Base-by-base conservation (phyloP, 1,140 invertebrate genomes). In the Euglossa dilemma region DNA sequence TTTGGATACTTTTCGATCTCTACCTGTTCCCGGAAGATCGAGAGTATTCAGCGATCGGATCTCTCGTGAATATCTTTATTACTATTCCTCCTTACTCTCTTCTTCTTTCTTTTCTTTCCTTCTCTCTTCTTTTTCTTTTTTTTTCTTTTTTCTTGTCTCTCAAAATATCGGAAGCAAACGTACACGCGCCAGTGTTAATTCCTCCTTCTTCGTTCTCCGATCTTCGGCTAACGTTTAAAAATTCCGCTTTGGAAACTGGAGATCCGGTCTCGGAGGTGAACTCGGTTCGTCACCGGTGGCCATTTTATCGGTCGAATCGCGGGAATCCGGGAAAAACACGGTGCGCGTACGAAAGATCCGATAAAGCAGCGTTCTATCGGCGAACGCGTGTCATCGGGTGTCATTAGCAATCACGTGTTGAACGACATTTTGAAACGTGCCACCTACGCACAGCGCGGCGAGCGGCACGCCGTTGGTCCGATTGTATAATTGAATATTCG, bases 1-100 rank as follows among this genome's bases (percentile, higher is more conserved):
- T 96, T 36, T 98, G 97, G 97, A 96, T 96, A 12, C 93, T 98
- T 63, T 94, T 98, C 66, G 98, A 98, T 92, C 93, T 97, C 80
- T 96, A 96, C 89, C 92, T 98, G 9, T 98, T 96, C 91, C 97
- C 97, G 3, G 95, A 95, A 0, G 93, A 97, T 90, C 88, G 87
- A n/a, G 92, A 94, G 80, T 93, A 95, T 57, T 97, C 97, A 0
- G 96, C 97, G 45, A 96, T 97, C 95, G 95, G 96, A 8, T 98
- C 97, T 64, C 91, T 98, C 94, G 97, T 98, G 94, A 96, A 96
- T 95, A 87, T n/a, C 28, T 20, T 23, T 56, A 7, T 0, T 20
- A n/a, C 9, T 16, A 20, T n/a, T 57, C 20, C 14, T 50, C 47
- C 9, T 50, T 2, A 12, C 11, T 50, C 47, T 50, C 47, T 59